phyloP scores from a whole-genome alignment of 2,797 vertebrate species.

The Parauchenoglanis punctatus region DNA sequence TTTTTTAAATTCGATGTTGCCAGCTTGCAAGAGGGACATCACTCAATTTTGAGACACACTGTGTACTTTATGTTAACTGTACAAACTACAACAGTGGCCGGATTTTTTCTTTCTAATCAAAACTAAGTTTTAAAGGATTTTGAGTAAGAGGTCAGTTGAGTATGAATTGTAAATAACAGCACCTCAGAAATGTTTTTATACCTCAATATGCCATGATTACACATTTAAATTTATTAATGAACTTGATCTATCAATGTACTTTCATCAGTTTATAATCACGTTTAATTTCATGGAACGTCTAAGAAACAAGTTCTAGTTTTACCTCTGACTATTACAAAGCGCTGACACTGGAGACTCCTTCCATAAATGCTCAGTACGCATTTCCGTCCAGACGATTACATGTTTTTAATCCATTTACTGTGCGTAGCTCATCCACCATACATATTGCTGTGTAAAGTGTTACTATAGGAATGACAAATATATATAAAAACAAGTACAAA shows the following conservation, averaged over 20 bases:
- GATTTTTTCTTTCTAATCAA: not conserved
- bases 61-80: not conserved
- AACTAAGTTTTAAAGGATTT: too few relatives aligned
- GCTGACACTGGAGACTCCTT: constrained; percentile 1
- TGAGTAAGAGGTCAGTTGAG: not conserved
- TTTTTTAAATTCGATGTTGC: not conserved
- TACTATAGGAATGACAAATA: not conserved
- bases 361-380: not conserved
- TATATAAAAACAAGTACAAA: not conserved
- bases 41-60: not conserved
- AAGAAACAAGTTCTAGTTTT: not conserved
- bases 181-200: not conserved
- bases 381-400: not conserved
- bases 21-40: not conserved
- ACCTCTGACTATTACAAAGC: not conserved
- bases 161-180: not conserved
- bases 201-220: not conserved
- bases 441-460: not conserved
- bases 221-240: not conserved
- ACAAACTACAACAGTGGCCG: not conserved
- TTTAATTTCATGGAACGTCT: not conserved
- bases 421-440: not conserved
- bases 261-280: not conserved
- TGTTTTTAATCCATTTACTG: not conserved
- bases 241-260: not conserved